Conservation (phyloP, 2,797 vertebrate genomes). For the Gymnodraco acuticeps region DNA sequence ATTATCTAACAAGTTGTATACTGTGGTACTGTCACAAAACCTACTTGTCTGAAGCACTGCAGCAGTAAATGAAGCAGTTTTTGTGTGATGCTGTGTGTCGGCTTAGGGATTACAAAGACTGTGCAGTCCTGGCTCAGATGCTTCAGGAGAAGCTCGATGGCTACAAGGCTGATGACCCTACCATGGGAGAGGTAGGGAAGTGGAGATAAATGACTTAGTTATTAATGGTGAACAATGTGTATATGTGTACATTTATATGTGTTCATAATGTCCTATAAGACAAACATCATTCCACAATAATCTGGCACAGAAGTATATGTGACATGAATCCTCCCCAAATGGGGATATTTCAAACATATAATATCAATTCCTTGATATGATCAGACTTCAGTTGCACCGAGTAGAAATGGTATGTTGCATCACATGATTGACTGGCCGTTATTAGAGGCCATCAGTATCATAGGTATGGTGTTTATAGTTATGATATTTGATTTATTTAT, state of each 20-base stretch:
- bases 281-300: neutral
- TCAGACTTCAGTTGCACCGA: neutral
- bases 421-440: no score
- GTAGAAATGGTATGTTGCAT: no score
- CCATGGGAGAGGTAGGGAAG: slow-evolving; percentile 93
- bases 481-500: no score
- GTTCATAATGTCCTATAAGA: neutral
- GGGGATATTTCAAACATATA: neutral
- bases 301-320: neutral
- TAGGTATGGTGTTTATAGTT: no score
- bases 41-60: no score
- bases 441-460: no score
- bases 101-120: slow-evolving; percentile 95
- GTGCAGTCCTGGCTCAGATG: slow-evolving; percentile 93
- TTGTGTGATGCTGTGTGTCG: slow-evolving; percentile 25
- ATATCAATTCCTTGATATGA: neutral
- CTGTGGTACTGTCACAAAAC: no score
- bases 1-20: neutral
- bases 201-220: neutral
- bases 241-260: neutral
- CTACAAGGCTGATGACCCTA: slow-evolving; percentile 97
- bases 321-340: neutral
- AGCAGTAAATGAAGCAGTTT: no score
- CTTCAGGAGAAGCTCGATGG: slow-evolving; percentile 97
- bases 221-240: neutral